These are phyloP conservation scores for Clarias laeviceps DNA, from an alignment of 2,797 vertebrate genomes.

Conservation along the genomic window DNA sequence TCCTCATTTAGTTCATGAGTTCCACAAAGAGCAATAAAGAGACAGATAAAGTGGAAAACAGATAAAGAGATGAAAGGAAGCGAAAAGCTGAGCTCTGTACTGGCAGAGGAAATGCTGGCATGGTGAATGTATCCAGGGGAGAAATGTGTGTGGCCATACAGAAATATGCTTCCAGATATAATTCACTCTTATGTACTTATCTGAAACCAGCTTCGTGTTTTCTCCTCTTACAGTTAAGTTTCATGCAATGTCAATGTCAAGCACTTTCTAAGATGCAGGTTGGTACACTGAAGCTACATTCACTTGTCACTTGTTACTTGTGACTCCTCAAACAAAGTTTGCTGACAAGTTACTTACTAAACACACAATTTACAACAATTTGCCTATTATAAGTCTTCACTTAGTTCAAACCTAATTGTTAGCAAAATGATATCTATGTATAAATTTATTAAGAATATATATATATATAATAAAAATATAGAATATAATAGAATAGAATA, in stretches of 20 bases:
- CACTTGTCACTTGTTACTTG: neutral
- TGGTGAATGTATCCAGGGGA: neutral
- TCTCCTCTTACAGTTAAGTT: neutral
- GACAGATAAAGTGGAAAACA: neutral
- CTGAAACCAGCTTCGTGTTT: conserved; percentile 2
- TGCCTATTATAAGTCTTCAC: neutral
- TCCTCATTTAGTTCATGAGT: neutral
- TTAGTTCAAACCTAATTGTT: no score
- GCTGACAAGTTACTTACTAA: neutral
- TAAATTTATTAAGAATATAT: no score
- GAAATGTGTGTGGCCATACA: conserved; percentile 3
- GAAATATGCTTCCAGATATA: neutral
- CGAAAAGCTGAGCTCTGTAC: neutral
- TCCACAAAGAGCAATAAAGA: neutral
- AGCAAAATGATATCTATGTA: no score
- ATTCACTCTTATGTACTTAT: neutral
- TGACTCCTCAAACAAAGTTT: neutral
- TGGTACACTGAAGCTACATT: neutral
- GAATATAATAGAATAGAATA: no score
- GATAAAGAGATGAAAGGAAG: neutral
- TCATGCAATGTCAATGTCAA: neutral
- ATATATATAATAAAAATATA: no score
- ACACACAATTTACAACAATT: neutral
- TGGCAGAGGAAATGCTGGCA: neutral
- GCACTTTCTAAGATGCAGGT: neutral